Evolutionary conservation across 2,113 vertebrate genomes (phyloP).

Genomic region (Crotalus helleri): DNA sequence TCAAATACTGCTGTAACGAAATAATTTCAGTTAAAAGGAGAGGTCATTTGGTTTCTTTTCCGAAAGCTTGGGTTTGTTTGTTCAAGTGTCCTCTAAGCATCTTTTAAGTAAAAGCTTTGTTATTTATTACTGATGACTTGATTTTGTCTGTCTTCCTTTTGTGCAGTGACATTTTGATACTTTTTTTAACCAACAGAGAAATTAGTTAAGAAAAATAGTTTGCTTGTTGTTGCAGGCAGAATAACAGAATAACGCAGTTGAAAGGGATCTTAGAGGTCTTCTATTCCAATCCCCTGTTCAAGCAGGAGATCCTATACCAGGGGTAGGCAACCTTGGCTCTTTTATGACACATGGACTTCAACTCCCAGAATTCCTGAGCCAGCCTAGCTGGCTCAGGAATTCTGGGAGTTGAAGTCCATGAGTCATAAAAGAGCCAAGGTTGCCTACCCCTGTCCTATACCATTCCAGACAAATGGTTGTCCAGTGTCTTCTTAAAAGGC

Average conservation of each 20-base stretch:
- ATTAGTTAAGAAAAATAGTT: neutral
- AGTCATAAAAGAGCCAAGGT: too few species aligned
- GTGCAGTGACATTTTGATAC: neutral
- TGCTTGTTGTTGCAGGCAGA: neutral
- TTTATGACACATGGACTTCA: too few species aligned
- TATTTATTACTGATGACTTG: slow-evolving; percentile 21
- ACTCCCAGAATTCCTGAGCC: too few species aligned
- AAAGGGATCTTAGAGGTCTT: neutral
- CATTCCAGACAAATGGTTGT: neutral
- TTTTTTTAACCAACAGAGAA: neutral
- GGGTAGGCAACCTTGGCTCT: too few species aligned
- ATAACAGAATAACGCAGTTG: neutral
- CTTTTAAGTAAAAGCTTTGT: slow-evolving; percentile 27
- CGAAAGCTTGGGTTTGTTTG: neutral
- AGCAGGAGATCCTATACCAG: neutral
- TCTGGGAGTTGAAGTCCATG: too few species aligned
- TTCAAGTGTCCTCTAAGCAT: slow-evolving; percentile 25
- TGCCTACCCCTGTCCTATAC: neutral
- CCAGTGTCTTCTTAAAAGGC: neutral
- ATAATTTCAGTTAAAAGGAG: slow-evolving; percentile 12
- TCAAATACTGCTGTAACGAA: slow-evolving; percentile 45
- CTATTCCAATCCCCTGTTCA: neutral
- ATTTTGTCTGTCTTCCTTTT: neutral
- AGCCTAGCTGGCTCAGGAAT: too few species aligned
- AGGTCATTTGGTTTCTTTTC: neutral